A percentile compares a stretch with the other conserved stretches of the same genome.
These are phyloP conservation scores for Catotricha subobsoleta DNA, from an alignment of 2,888 invertebrate genomes.

Conservation along the genomic window DNA sequence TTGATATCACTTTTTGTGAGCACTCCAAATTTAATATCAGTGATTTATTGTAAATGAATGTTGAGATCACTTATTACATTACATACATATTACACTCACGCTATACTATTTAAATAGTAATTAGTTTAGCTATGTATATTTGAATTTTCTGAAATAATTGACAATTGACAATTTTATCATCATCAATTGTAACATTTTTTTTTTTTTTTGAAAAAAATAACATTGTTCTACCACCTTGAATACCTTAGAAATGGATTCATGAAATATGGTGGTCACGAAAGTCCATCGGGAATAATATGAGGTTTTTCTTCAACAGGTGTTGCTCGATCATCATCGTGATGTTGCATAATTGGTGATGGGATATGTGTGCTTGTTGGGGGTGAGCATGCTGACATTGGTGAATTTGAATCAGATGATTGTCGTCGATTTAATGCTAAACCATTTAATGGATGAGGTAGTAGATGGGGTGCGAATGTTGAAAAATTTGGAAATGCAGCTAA, in stretches of 20 bases:
- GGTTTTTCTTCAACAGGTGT: conserved; percentile 10
- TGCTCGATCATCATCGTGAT: conserved; percentile 10
- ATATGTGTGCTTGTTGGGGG: conserved; percentile 23
- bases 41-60: too few relatives aligned
- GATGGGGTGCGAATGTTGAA: conserved; percentile 25
- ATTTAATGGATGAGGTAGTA: conserved; percentile 29
- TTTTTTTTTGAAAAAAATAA: background rate
- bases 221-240: conserved; percentile 4
- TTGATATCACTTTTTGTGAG: too few relatives aligned
- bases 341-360: conserved; percentile 14
- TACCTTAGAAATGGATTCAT: conserved; percentile 4
- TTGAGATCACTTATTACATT: too few relatives aligned
- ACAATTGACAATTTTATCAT: background rate
- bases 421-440: conserved; percentile 18
- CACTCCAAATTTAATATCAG: too few relatives aligned
- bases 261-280: conserved; percentile 28
- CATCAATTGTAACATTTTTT: background rate
- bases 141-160: too few relatives aligned
- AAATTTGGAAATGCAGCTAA: conserved; percentile 36
- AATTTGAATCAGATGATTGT: conserved; percentile 35
- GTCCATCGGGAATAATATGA: conserved; percentile 22
- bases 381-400: conserved; percentile 33
- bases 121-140: too few relatives aligned
- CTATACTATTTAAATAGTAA: too few relatives aligned
- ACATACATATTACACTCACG: too few relatives aligned